A percentile compares a stretch with the other conserved stretches of the same genome.
phyloP scores from a whole-genome alignment of 2,888 invertebrate species.

The Tipula vernalis region DNA sequence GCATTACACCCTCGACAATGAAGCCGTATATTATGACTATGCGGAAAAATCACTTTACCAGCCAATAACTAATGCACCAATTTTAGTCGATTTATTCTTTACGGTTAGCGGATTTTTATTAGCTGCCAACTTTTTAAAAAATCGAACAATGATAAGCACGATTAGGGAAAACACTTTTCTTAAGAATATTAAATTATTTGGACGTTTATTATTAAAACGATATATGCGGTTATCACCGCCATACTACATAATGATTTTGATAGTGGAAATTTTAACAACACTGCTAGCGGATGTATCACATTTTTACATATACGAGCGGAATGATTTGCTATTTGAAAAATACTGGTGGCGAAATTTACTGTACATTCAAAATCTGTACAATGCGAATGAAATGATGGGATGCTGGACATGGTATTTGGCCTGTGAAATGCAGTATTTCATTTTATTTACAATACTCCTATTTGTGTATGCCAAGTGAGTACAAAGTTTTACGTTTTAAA shows the following conservation, averaged over 20 bases:
- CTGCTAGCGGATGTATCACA: constrained; percentile 32
- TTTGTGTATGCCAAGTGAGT: constrained; percentile 32
- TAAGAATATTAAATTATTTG: constrained; percentile 26
- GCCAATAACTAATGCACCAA: constrained; percentile 32
- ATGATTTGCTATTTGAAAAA: constrained; percentile 30
- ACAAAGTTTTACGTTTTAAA: background rate
- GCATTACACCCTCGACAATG: constrained; percentile 34
- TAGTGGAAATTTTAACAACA: constrained; percentile 29
- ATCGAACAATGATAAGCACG: constrained; percentile 23
- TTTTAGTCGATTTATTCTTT: constrained; percentile 34
- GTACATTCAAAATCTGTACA: constrained; percentile 33
- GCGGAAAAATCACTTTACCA: constrained; percentile 31
- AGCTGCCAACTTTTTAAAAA: constrained; percentile 31
- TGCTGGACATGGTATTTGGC: constrained; percentile 38
- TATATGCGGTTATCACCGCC: constrained; percentile 30
- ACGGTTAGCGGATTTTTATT: constrained; percentile 34
- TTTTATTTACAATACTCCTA: constrained; percentile 27
- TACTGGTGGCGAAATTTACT: constrained; percentile 36
- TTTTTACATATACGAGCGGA: constrained; percentile 33
- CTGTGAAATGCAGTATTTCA: constrained; percentile 36
- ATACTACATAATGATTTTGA: constrained; percentile 28
- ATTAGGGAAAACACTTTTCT: constrained; percentile 24
- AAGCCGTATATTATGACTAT: constrained; percentile 29
- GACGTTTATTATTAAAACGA: constrained; percentile 29
- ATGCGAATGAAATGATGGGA: constrained; percentile 32